A percentile compares a stretch with the other conserved stretches of the same genome.
Conservation (phyloP, 2,113 vertebrate genomes). For the Puffinus mauretanicus region DNA sequence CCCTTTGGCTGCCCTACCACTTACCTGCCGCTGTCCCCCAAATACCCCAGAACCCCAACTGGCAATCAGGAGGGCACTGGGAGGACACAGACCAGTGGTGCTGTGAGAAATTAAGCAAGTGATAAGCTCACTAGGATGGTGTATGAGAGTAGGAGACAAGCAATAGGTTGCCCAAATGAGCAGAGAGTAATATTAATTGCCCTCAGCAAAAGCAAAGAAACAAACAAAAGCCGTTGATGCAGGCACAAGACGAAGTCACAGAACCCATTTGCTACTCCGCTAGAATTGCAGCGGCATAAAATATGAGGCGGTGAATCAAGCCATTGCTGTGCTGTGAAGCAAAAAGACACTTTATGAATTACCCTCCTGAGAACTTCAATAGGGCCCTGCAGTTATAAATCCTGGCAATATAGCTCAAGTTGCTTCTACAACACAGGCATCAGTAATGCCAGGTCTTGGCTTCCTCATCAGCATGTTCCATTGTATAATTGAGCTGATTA, state of each 20-base stretch:
- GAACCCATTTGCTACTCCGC: neutral
- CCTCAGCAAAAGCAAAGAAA: neutral
- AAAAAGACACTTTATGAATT: slow-evolving; percentile 3
- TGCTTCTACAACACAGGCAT: neutral
- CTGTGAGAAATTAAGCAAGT: neutral
- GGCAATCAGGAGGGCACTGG: neutral
- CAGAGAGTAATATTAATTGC: slow-evolving; percentile 3
- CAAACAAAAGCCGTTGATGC: slow-evolving; percentile 10
- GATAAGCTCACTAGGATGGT: neutral
- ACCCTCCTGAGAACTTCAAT: slow-evolving; percentile 26
- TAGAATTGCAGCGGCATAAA: neutral
- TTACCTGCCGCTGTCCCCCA: neutral
- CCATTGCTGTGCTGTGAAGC: neutral
- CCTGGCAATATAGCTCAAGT: neutral
- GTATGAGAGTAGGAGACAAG: neutral
- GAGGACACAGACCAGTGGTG: neutral
- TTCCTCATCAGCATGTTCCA: neutral
- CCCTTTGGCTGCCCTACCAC: neutral
- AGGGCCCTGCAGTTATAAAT: slow-evolving; percentile 13
- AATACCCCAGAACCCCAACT: neutral
- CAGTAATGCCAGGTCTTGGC: neutral
- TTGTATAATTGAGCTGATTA: slow-evolving; percentile 16
- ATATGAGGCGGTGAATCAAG: slow-evolving; percentile 28
- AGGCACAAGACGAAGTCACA: neutral
- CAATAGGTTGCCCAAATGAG: neutral